Conservation (phyloP, 2,113 vertebrate genomes). For the Uria aalge region DNA sequence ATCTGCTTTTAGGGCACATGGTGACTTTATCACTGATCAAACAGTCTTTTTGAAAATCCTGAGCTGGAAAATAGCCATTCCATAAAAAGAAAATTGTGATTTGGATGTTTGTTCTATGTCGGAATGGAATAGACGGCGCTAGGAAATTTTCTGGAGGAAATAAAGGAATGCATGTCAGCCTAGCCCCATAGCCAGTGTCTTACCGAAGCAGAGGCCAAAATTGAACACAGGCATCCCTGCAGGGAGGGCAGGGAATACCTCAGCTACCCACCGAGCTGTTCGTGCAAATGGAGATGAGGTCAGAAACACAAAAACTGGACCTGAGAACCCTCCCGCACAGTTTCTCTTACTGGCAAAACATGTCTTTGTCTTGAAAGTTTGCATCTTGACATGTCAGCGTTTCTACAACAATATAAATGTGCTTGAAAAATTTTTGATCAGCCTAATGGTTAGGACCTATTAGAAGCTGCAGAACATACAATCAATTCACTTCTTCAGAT, state of each 20-base stretch:
- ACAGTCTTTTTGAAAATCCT: neutral
- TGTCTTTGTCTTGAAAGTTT: neutral
- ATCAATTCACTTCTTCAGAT: constrained; percentile 53
- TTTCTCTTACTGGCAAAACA: neutral
- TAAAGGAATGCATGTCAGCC: neutral
- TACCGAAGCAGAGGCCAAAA: neutral
- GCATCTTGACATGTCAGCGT: neutral
- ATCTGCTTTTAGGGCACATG: neutral
- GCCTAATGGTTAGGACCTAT: constrained; percentile 37
- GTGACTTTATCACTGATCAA: neutral
- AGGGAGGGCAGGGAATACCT: neutral
- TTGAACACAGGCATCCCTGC: fast-evolving
- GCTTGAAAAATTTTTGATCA: constrained; percentile 37
- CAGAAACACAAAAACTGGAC: neutral
- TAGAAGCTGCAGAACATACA: constrained; percentile 10
- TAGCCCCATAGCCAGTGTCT: fast-evolving
- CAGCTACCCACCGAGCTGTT: neutral
- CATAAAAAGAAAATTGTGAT: neutral
- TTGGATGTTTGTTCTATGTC: neutral
- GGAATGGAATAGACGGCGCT: neutral
- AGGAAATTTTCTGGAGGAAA: neutral
- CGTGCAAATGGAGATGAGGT: neutral
- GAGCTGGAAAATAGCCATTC: neutral
- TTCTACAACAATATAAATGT: constrained; percentile 36
- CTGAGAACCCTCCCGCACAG: neutral